Percentiles rank a stretch among this genome's conserved stretches.
phyloP scores from a whole-genome alignment of 2,113 vertebrate genomes.

The Lichenostomus cassidix region DNA sequence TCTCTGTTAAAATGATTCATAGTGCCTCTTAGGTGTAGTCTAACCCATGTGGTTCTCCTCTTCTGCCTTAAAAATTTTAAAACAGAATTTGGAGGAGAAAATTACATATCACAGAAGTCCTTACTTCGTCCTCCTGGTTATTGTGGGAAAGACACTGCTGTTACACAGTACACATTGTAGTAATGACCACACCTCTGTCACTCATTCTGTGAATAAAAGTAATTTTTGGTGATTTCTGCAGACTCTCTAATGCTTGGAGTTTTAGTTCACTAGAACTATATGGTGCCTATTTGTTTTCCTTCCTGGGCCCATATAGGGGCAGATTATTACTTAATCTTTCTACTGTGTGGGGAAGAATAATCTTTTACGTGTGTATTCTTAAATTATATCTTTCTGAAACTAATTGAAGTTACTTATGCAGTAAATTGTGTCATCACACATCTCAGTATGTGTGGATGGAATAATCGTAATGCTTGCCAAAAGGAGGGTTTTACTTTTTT shows the following conservation, averaged over 20 bases:
- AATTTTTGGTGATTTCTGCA: not conserved
- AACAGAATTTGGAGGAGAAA: not conserved
- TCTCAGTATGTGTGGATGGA: not conserved
- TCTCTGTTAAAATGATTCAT: not conserved
- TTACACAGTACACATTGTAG: not conserved
- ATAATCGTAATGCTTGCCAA: not conserved
- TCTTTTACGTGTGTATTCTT: not conserved
- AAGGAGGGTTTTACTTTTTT: not conserved
- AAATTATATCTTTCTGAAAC: not conserved
- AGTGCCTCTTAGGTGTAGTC: not conserved
- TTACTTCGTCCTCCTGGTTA: not conserved
- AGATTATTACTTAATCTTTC: not conserved
- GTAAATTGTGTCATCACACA: not conserved
- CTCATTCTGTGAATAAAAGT: not conserved
- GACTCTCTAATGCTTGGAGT: not conserved
- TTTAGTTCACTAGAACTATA: not conserved
- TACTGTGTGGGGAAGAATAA: not conserved
- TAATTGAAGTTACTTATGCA: not conserved
- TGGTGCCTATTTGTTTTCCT: not conserved
- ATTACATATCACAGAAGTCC: accelerated
- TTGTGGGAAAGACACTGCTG: not conserved
- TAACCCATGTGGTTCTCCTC: not conserved
- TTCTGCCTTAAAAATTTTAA: not conserved
- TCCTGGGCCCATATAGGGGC: accelerated
- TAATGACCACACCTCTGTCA: not conserved